Evolutionary conservation across 2,797 vertebrate species (phyloP).

Genomic region (Semotilus atromaculatus): DNA sequence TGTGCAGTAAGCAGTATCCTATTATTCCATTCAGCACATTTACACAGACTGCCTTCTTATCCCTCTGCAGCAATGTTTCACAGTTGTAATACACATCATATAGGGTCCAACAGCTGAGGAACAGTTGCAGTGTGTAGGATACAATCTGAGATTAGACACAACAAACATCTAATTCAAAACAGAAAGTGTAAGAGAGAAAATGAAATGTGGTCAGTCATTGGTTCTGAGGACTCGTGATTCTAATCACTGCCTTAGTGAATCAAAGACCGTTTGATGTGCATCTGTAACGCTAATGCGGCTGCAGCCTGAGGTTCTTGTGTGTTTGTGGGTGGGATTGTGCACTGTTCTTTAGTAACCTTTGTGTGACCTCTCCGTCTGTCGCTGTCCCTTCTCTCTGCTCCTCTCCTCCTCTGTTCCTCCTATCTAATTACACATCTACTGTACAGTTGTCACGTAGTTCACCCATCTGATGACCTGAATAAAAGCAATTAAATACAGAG

Average conservation of each 20-base stretch:
- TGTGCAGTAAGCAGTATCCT: background rate
- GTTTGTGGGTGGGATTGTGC: conserved; percentile 16
- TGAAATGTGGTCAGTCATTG: background rate
- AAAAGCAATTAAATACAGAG: conserved; percentile 61
- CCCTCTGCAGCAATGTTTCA: background rate
- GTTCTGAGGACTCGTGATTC: conserved; percentile 26
- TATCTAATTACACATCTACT: conserved; percentile 56
- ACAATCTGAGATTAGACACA: conserved; percentile 32
- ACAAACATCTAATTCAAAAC: conserved; percentile 12
- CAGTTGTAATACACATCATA: background rate
- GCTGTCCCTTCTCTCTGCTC: conserved; percentile 35
- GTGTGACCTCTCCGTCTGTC: conserved; percentile 45
- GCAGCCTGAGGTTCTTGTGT: conserved; percentile 19
- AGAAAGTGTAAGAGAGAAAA: conserved; percentile 9
- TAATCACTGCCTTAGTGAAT: conserved; percentile 53
- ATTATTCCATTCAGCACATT: background rate
- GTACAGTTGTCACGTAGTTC: conserved; percentile 49
- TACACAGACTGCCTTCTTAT: background rate
- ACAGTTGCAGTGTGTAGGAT: conserved; percentile 30
- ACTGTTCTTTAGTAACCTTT: conserved; percentile 39
- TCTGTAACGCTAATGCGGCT: conserved; percentile 13
- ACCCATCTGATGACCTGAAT: conserved; percentile 63
- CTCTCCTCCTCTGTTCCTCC: conserved; percentile 35
- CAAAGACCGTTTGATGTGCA: conserved; percentile 47
- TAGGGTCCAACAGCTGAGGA: conserved; percentile 1